Evolutionary conservation across 2,113 vertebrate genomes (phyloP), one percentile per base, ranked within the genome.

Genomic region (Corythaeola cristata): DNA sequence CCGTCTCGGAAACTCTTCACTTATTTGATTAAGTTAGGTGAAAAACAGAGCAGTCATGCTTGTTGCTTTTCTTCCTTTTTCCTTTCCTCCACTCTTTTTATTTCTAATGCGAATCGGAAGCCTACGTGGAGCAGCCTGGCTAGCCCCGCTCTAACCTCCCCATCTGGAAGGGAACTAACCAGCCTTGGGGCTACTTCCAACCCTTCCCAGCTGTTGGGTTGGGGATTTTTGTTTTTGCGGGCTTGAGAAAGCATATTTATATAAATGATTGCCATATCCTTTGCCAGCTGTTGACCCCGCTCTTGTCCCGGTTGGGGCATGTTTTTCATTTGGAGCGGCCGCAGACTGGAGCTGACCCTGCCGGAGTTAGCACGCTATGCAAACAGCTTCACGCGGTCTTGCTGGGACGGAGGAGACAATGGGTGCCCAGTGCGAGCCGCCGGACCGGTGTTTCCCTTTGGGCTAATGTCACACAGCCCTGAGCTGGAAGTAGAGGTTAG

Each of bases 261-360:
- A 99, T 99, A 99, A 99, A 99, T 99, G 99, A 99, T 99, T 99
- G 99, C 99, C 99, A 99, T 99, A 99, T 99, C 99, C 99, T 99
- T 97, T 99, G 99, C 99, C 99, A 99, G 99, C 99, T 99, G 99
- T 98, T 99, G 99, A 99, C 99, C 99, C 99, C 94, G 98, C 98
- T 99, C 98, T 98, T 62, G 98, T 99, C 99, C 98, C 97, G 94
- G 98, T 53, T 97, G 98, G 98, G 98, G 98, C 98, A 99, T 99
- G 99, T 98, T 99, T 99, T 98, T 99, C 98, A 99, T 99, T 99
- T 99, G 96, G 97, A 97, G 97, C 97, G 87, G 98, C 98, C 97
- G 96, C 98, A 98, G 98, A 98, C 98, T 98, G 98, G 97, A 97
- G 97, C 97, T 98, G 98, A 99, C 98, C 98, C 98, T 90, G 95